Percentiles rank a stretch among this genome's conserved stretches.
phyloP scores from a whole-genome alignment of 1,140 invertebrate species.

The Aphidius gifuensis region DNA sequence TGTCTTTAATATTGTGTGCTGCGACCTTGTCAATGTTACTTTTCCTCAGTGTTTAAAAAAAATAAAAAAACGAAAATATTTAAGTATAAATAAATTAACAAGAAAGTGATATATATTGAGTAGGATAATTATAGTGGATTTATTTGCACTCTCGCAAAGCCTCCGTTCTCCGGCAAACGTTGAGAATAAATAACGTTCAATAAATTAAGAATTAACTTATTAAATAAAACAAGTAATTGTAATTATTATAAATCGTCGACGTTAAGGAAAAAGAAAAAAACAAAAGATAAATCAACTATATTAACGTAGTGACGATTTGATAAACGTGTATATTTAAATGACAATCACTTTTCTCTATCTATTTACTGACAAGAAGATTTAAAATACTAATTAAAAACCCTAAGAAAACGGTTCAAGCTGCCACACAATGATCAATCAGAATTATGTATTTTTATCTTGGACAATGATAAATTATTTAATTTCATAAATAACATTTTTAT shows the following conservation, averaged over 20 bases:
- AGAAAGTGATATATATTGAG: too few relatives aligned
- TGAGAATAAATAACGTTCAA: not conserved
- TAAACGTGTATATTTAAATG: slow-evolving; percentile 45
- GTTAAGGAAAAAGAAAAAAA: slow-evolving; percentile 2
- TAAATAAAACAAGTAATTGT: not conserved
- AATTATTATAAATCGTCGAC: not conserved
- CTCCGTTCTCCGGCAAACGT: too few relatives aligned
- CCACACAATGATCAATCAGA: slow-evolving; percentile 30
- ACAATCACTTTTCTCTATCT: slow-evolving; percentile 51
- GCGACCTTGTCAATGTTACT: too few relatives aligned
- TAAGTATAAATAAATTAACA: too few relatives aligned
- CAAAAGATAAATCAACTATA: slow-evolving; percentile 6
- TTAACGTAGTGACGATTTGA: not conserved
- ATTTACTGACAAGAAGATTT: slow-evolving; percentile 34
- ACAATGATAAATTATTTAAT: slow-evolving; percentile 8
- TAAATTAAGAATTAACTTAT: slow-evolving; percentile 6
- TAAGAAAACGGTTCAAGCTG: slow-evolving; percentile 38
- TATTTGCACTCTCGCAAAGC: too few relatives aligned
- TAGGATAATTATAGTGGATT: too few relatives aligned
- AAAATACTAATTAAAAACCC: slow-evolving; percentile 15
- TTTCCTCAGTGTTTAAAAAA: too few relatives aligned
- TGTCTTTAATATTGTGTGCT: too few relatives aligned
- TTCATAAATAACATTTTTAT: slow-evolving; percentile 15
- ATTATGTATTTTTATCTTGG: slow-evolving; percentile 13
- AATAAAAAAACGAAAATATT: too few relatives aligned